Base-by-base conservation (phyloP, 1,140 invertebrate genomes). In the Drosophila varians region DNA sequence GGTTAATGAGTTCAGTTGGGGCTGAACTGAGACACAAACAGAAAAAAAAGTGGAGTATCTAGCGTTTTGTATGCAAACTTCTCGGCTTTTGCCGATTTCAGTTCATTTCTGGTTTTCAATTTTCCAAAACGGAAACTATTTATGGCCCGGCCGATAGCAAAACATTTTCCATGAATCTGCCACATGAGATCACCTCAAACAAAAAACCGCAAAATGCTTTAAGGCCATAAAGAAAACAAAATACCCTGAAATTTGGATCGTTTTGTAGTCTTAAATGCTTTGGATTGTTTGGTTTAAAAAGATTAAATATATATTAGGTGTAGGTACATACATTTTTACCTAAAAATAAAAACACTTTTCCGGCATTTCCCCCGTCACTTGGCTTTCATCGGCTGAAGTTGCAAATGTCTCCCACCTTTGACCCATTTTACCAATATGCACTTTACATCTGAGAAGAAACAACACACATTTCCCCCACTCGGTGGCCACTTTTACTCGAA, bases 1-100 rank as follows among this genome's bases (percentile, higher is more conserved):
- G 80, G 80, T 79, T 84, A 84, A 84, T 84, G 80, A 84, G 80
- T 84, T 84, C 72, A 86, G 36, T 60, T 71, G 57, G 47, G 55
- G 26, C 62, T 54, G 43, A 38, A 28, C 23, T 43, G 5, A 26
- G 31, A 42, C 26, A 18, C 8, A 18, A 47, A 40, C 12, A 14
- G 12, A 23, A 56, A 36, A 45, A 75, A 48, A 58, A 19, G 26
- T 51, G 58, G 40, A 68, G 42, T 62, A 56, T 19, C 40, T 49
- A 42, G 65, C 42, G 47, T 49, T 47, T 70, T 51, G 52, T 49
- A 40, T 60, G 34, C 25, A 57, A 43, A 66, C 53, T 31, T 68
- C 51, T 71, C 14, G 51, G 25, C 28, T 57, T 65, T 38, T 23
- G 53, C 58, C 6, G 47, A 40, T 62, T 69, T 53, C 28, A 23